Evolutionary conservation across 2,888 invertebrate species (phyloP), one percentile per base, ranked within the genome.

Genomic region (Oligia strigilis): DNA sequence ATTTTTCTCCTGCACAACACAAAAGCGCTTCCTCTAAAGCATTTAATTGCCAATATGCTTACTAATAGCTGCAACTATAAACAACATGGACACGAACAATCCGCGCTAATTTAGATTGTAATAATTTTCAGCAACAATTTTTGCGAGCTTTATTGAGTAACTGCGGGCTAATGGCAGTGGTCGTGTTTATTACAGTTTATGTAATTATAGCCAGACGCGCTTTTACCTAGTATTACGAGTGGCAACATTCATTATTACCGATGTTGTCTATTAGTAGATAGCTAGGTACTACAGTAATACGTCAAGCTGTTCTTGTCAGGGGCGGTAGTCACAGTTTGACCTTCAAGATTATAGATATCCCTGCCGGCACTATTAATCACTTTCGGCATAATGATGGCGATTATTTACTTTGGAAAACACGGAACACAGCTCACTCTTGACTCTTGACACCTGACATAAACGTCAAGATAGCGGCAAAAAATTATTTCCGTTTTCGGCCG

Each of bases 111-210:
- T 49, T 49, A 49, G 13, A 49, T 49, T 49, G 46, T 49, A 49
- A 60, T 46, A 9, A 65, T 29, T 70, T n/a, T 64, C 52, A 77
- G 66, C 72, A 36, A 62, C 19, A 49, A 14, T 82, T 82, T 78
- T 72, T 43, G 71, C 73, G 19, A 58, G 52, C 43, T 78, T 73
- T 40, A 83, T 72, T 69, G 23, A 60, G 64, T 23, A 46, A 5
- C 49, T 55, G 46, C 1, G 43, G 43, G 9, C 9, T 46, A 46
- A 46, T 46, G 43, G 52, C 83, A n/a, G 19, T 11, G 9, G 52
- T 43, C 19, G 65, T 62, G 70, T 73, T 82, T 17, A 72, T 43
- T 49, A 43, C 72, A 55, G 13, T 43, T 36, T 55, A 17, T 29
- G 71, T 40, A 13, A 49, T 83, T 65, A 71, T 11, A 17, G 49